Evolutionary conservation across 2,888 invertebrate species (phyloP).

Genomic region (Aporophyla lueneburgensis): DNA sequence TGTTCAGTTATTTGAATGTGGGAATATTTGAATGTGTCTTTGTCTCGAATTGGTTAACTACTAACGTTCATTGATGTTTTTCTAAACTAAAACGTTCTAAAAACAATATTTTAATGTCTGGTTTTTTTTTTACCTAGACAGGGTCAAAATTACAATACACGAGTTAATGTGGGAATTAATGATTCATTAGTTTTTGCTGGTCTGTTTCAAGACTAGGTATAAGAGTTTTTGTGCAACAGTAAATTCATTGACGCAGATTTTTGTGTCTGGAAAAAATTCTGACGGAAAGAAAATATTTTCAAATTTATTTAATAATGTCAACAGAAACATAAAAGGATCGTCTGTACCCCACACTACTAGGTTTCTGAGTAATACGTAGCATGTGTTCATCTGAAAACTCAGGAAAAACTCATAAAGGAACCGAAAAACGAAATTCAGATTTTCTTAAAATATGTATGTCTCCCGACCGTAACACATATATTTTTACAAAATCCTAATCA

Average conservation of each 20-base stretch:
- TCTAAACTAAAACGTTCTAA: background rate
- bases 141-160: conserved; percentile 14
- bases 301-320: conserved; percentile 1
- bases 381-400: background rate
- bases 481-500: too few relatives aligned
- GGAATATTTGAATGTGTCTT: conserved; percentile 12
- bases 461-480: too few relatives aligned
- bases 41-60: conserved; percentile 43
- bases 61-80: conserved; percentile 4
- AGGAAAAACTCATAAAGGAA: background rate
- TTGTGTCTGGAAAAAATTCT: background rate
- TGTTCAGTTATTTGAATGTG: conserved; percentile 26
- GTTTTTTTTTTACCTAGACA: conserved; percentile 9
- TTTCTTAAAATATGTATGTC: too few relatives aligned
- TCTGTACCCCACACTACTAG: background rate
- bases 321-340: background rate
- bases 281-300: background rate
- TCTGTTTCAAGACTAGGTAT: background rate
- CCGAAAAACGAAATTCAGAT: too few relatives aligned
- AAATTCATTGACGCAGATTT: background rate
- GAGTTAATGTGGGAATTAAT: conserved; percentile 1
- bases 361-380: background rate
- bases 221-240: background rate
- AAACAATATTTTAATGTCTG: background rate
- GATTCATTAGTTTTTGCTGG: conserved; percentile 1